Conservation (phyloP, 1,140 invertebrate species). For the Tetragonula clypearis region DNA sequence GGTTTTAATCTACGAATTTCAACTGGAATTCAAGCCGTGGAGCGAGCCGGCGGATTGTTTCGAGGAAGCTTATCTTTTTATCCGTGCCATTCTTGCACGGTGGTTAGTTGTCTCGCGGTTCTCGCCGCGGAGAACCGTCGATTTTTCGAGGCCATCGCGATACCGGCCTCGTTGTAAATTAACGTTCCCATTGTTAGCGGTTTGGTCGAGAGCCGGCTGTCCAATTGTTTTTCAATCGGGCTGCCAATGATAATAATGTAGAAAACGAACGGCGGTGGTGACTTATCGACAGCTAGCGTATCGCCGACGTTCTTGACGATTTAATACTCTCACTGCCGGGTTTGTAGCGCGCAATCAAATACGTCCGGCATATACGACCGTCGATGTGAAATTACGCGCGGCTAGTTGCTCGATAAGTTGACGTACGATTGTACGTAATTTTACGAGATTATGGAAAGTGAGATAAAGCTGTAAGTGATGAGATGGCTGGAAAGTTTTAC, state of each 20-base stretch:
- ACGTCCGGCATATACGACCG: neutral
- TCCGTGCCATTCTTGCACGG: neutral
- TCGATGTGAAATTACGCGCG: neutral
- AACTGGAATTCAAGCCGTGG: neutral
- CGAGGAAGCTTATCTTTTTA: neutral
- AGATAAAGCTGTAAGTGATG: neutral
- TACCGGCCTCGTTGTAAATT: conserved; percentile 35
- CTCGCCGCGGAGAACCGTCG: neutral
- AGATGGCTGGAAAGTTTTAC: neutral
- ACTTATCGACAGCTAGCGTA: neutral
- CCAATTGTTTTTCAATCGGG: neutral
- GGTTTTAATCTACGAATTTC: neutral
- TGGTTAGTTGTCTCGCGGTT: conserved; percentile 13
- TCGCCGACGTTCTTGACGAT: no score
- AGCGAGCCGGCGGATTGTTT: neutral
- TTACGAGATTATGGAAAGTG: neutral
- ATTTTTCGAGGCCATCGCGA: conserved; percentile 23
- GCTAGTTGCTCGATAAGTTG: neutral
- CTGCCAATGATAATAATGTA: neutral
- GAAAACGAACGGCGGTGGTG: neutral
- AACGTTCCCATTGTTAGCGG: conserved; percentile 24
- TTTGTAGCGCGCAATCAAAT: neutral
- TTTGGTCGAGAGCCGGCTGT: conserved; percentile 11
- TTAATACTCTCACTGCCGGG: neutral
- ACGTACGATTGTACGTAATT: neutral